Evolutionary conservation across 2,797 vertebrate genomes (phyloP), one percentile per base, ranked within the genome.

Genomic region (Pelobates cultripes): DNA sequence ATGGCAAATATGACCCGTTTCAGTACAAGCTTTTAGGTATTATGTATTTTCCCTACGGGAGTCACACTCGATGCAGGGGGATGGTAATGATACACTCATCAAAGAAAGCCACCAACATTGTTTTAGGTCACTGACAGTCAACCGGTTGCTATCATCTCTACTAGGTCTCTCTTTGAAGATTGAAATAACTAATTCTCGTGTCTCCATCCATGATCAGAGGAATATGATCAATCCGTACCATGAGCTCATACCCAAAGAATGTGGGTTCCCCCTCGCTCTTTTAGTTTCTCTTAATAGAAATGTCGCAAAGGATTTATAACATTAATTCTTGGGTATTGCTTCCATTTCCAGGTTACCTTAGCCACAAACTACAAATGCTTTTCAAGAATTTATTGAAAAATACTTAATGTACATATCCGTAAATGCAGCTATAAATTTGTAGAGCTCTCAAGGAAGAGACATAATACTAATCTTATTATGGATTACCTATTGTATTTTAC

Each of bases 171-270:
- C 66, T 77, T 77, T 77, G 75, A 69, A 77, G 64, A 69, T 51
- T 4, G 43, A 40, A 57, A 55, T 57, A 17, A 17, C n/a, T 64
- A 3, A 7, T 40, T 10, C 61, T 40, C n/a, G 2, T 43, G 43
- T 64, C 45, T 0, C 17, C 6, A 13, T 67, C 78, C 12, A 1
- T 64, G 60, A 79, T 43, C 77, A 6, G 57, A 64, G 45, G 44
- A 42, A 43, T 7, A 64, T 4, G 70, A 73, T 79, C 57, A 73
- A 63, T 73, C 15, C 17, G 12, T 44, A 17, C 44, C 0, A 7
- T 79, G 45, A 79, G 45, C 70, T 79, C 78, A 79, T 41, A 73
- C 13, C 53, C 10, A 17, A 53, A 60, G 78, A 73, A 79, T 79
- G 44, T 67, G 66, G 44, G 4, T 57, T 66, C 15, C 51, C 4